Evolutionary conservation across 2,888 invertebrate genomes (phyloP).

Genomic region (Polietes domitor): DNA sequence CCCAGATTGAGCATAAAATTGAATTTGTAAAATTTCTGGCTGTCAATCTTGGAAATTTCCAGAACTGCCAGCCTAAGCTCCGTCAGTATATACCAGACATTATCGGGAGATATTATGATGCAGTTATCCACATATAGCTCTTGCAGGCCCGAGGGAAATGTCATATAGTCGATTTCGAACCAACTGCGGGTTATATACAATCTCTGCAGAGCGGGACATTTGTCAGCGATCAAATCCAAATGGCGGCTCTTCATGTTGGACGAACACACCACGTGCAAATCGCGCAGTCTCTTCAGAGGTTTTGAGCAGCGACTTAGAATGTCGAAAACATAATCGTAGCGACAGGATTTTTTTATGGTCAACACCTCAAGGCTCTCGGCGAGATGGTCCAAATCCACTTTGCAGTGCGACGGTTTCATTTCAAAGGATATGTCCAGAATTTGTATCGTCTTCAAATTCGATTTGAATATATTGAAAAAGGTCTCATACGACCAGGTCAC

Average conservation of each 20-base stretch:
- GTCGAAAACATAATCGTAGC: neutral
- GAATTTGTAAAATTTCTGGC: neutral
- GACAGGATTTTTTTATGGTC: neutral
- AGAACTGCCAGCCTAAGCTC: neutral
- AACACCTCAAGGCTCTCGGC: neutral
- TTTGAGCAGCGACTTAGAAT: neutral
- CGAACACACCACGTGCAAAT: neutral
- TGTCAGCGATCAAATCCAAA: neutral
- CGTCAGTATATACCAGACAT: neutral
- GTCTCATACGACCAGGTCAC: neutral
- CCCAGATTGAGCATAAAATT: neutral
- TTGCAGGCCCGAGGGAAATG: neutral
- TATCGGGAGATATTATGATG: neutral
- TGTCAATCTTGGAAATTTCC: slow-evolving; percentile 2
- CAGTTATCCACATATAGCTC: neutral
- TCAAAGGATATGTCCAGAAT: neutral
- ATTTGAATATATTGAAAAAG: neutral
- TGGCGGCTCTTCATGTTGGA: neutral
- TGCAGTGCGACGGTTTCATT: neutral
- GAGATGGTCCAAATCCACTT: neutral
- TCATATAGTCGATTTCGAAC: neutral
- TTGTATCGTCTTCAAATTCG: neutral
- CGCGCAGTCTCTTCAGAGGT: neutral
- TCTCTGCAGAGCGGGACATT: neutral
- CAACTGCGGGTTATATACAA: neutral